Percentiles rank a stretch among this genome's conserved stretches.
Evolutionary conservation across 1,140 invertebrate species (phyloP).

Genomic region (Amphibalanus amphitrite): DNA sequence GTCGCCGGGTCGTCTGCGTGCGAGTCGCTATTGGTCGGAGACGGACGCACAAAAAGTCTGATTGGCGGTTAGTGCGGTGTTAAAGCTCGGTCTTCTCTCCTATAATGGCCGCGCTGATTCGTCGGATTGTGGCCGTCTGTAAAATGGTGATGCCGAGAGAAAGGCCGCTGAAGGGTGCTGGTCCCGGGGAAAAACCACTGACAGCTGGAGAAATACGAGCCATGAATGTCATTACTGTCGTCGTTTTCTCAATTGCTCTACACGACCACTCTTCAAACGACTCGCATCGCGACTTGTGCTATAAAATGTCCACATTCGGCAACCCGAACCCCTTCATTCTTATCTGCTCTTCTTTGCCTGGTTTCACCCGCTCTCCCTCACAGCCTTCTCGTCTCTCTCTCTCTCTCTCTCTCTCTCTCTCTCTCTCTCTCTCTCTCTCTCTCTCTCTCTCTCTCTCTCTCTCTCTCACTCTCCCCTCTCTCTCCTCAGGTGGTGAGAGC

Average conservation of each 20-base stretch:
- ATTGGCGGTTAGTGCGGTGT: neutral
- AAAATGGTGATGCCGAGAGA: neutral
- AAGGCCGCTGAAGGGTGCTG: too few relatives aligned
- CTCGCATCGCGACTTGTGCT: too few relatives aligned
- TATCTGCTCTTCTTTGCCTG: too few relatives aligned
- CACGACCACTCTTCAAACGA: too few relatives aligned
- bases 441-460: too few relatives aligned
- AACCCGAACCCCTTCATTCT: too few relatives aligned
- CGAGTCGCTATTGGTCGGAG: neutral
- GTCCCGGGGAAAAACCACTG: neutral
- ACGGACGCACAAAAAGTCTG: neutral
- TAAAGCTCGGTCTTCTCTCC: neutral
- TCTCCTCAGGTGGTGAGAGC: slow-evolving; percentile 10
- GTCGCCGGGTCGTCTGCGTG: neutral
- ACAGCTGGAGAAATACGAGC: neutral
- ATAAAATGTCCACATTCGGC: too few relatives aligned
- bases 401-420: too few relatives aligned
- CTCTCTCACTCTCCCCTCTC: neutral
- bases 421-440: too few relatives aligned
- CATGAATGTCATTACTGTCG: neutral
- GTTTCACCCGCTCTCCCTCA: too few relatives aligned
- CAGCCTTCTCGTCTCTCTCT: too few relatives aligned
- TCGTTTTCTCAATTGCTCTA: too few relatives aligned
- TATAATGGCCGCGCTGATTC: neutral
- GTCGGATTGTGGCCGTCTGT: neutral